Evolutionary conservation across 2,113 vertebrate genomes (phyloP).

Genomic region (Plestiodon gilberti): DNA sequence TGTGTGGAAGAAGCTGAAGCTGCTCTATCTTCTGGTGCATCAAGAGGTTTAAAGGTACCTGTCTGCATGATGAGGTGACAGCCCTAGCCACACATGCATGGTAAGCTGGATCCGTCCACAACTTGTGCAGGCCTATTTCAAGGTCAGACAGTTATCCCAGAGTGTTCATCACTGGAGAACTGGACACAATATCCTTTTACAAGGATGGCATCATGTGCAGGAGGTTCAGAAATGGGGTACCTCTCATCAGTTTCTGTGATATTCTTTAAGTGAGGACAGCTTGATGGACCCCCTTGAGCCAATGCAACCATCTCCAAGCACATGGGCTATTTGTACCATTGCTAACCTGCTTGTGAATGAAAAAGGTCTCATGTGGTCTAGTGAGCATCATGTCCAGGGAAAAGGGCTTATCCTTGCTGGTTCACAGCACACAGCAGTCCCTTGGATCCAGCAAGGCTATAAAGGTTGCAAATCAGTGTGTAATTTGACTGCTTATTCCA

Average conservation of each 20-base stretch:
- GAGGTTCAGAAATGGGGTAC: neutral
- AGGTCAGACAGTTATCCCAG: neutral
- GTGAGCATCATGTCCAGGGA: neutral
- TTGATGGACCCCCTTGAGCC: neutral
- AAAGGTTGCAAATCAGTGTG: slow-evolving; percentile 18
- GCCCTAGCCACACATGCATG: neutral
- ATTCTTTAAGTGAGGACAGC: neutral
- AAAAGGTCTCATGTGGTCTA: neutral
- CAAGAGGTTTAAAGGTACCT: neutral
- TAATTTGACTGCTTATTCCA: slow-evolving; percentile 8
- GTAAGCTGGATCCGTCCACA: too few relatives aligned
- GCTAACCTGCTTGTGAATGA: neutral
- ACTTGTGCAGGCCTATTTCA: neutral
- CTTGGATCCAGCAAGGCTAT: slow-evolving; percentile 24
- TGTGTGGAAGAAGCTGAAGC: neutral
- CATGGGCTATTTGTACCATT: neutral
- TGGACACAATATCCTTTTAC: neutral
- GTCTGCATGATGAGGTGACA: neutral
- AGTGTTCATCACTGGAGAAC: neutral
- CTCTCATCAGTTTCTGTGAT: neutral
- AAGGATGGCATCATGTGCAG: neutral
- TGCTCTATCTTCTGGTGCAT: too few relatives aligned
- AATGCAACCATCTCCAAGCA: neutral
- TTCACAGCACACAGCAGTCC: neutral
- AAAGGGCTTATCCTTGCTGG: neutral